Conservation (phyloP, 2,113 vertebrate species). For the Pygoscelis adeliae region DNA sequence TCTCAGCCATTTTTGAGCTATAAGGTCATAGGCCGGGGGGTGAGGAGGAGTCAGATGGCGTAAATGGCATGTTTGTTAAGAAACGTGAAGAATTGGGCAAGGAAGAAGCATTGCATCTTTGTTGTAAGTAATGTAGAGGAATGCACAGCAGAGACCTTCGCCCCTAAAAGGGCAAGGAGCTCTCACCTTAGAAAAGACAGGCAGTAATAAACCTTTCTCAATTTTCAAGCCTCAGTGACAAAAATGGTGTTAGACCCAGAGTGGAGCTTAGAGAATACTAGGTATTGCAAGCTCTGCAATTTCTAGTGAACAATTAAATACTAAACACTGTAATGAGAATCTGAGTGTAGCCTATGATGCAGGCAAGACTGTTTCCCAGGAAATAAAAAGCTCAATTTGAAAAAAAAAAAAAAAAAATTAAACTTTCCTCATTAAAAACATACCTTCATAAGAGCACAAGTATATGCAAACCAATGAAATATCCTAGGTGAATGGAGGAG, state of each 20-base stretch:
- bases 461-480: not conserved
- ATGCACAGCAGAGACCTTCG: slow-evolving; percentile 66
- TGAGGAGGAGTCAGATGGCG: slow-evolving; percentile 19
- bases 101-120: slow-evolving; percentile 49
- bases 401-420: not conserved
- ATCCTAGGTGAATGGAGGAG: not conserved
- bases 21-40: slow-evolving; percentile 31
- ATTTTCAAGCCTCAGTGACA: slow-evolving; percentile 10
- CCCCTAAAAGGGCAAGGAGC: slow-evolving; percentile 46
- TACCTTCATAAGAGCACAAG: not conserved
- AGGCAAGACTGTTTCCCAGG: not conserved
- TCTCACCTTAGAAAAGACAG: slow-evolving; percentile 60
- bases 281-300: not conserved
- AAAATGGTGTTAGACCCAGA: not conserved
- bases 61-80: slow-evolving; percentile 50
- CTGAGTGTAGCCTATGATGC: not conserved
- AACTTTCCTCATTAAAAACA: not conserved
- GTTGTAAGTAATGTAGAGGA: slow-evolving; percentile 56
- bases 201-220: slow-evolving; percentile 41
- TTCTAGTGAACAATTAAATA: not conserved
- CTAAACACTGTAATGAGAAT: not conserved
- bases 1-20: slow-evolving; percentile 30
- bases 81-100: slow-evolving; percentile 44
- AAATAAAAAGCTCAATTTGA: not conserved
- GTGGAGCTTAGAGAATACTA: not conserved